Evolutionary conservation across 2,888 invertebrate genomes (phyloP).

Genomic region (Venusia cambrica): DNA sequence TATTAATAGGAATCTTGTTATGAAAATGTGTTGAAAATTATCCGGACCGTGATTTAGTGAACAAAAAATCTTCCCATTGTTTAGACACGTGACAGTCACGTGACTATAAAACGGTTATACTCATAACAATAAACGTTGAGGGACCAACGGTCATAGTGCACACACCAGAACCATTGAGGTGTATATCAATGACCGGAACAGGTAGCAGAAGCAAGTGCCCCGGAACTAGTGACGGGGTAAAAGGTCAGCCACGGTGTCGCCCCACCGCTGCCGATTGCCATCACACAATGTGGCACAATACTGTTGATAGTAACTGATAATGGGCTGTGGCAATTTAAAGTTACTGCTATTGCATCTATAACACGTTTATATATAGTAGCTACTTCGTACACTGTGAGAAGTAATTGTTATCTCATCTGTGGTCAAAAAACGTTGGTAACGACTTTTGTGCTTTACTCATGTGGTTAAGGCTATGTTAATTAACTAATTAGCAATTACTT

Average conservation of each 20-base stretch:
- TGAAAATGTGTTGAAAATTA: too few species aligned
- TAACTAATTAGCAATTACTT: too few species aligned
- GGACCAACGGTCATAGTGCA: constrained; percentile 44
- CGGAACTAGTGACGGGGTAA: constrained; percentile 33
- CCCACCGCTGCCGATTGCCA: constrained; percentile 22
- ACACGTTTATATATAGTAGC: too few species aligned
- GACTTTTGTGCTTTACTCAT: constrained; percentile 10
- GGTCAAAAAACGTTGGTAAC: background rate
- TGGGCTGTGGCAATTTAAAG: too few species aligned
- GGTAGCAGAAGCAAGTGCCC: constrained; percentile 28
- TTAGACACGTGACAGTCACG: constrained; percentile 12
- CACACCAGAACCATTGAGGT: too few species aligned
- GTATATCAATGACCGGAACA: too few species aligned
- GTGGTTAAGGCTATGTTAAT: constrained; percentile 1
- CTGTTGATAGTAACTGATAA: too few species aligned
- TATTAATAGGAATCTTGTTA: too few species aligned
- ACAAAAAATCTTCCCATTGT: too few species aligned
- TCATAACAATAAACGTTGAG: constrained; percentile 14
- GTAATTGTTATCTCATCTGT: background rate
- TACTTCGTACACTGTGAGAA: background rate
- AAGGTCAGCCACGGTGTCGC: constrained; percentile 38
- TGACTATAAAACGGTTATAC: constrained; percentile 13
- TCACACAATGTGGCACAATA: constrained; percentile 27
- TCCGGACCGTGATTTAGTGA: too few species aligned
- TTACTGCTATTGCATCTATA: too few species aligned